phyloP scores from a whole-genome alignment of 2,797 vertebrate genomes.

The Percopsis omiscomaycus region DNA sequence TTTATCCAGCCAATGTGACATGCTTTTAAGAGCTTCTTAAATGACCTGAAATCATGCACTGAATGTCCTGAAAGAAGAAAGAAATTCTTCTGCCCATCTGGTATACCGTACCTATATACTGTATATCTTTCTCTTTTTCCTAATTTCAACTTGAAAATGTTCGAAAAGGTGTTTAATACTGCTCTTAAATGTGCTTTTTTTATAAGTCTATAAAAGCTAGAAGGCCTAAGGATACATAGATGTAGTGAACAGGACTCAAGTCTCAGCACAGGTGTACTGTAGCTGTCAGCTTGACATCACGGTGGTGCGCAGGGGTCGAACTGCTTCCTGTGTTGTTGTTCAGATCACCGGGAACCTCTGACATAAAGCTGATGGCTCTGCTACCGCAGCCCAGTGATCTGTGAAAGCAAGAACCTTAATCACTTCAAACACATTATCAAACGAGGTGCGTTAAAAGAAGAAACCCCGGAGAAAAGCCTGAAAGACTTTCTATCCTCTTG shows the following conservation, averaged over 20 bases:
- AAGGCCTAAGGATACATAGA: no score
- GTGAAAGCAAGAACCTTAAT: conserved; percentile 34
- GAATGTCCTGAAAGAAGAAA: background rate
- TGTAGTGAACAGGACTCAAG: no score
- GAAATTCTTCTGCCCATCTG: no score
- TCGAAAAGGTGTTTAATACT: no score
- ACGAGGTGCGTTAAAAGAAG: conserved; percentile 37
- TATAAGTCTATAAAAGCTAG: no score
- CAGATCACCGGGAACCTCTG: conserved; percentile 7
- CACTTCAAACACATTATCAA: conserved; percentile 54
- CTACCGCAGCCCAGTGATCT: conserved; percentile 20
- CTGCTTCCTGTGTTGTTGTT: conserved; percentile 12
- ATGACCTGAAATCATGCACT: conserved; percentile 32
- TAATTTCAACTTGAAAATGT: no score
- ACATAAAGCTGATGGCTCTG: background rate
- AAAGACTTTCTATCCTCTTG: conserved; percentile 34
- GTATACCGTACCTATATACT: no score
- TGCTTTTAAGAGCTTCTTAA: conserved; percentile 39
- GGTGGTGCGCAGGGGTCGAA: background rate
- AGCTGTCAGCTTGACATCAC: no score
- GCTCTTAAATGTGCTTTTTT: no score
- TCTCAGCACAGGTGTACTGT: no score
- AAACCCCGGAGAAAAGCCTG: conserved; percentile 19
- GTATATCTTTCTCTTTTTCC: no score
- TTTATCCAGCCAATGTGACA: conserved; percentile 23